Percentiles rank a stretch among this genome's conserved stretches.
Conservation (phyloP, 2,797 vertebrate species). For the Meriones psammophilus region DNA sequence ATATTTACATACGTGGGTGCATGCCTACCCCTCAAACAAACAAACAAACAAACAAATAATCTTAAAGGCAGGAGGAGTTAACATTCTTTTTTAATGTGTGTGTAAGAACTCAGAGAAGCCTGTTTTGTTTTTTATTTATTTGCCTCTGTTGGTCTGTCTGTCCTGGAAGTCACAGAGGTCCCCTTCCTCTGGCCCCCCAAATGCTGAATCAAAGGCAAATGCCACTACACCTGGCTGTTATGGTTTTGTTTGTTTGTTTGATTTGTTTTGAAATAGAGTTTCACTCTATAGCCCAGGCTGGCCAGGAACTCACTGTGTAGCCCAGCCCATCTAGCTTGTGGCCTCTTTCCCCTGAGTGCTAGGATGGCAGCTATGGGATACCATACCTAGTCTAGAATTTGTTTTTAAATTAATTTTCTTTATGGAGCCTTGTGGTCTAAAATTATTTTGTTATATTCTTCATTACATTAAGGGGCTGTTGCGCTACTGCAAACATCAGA, state of each 20-base stretch:
- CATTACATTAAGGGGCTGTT: constrained; percentile 12
- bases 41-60: too few species aligned
- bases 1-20: neutral
- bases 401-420: constrained; percentile 27
- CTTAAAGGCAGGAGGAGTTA: neutral
- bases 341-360: neutral
- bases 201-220: neutral
- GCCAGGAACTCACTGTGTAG: neutral
- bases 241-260: neutral
- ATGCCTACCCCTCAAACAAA: neutral
- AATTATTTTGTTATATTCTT: constrained; percentile 44
- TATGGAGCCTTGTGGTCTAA: neutral
- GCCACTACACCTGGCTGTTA: neutral
- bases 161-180: neutral
- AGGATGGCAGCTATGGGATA: neutral
- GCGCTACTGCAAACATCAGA: neutral
- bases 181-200: neutral
- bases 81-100: too few species aligned
- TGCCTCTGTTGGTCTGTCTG: neutral
- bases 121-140: neutral
- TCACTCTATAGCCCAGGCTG: neutral
- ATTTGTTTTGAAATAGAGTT: neutral
- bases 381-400: constrained; percentile 3
- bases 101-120: neutral
- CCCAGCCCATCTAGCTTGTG: neutral